Conservation (phyloP, 1,140 invertebrate genomes). For the Heliconius eleuchia region DNA sequence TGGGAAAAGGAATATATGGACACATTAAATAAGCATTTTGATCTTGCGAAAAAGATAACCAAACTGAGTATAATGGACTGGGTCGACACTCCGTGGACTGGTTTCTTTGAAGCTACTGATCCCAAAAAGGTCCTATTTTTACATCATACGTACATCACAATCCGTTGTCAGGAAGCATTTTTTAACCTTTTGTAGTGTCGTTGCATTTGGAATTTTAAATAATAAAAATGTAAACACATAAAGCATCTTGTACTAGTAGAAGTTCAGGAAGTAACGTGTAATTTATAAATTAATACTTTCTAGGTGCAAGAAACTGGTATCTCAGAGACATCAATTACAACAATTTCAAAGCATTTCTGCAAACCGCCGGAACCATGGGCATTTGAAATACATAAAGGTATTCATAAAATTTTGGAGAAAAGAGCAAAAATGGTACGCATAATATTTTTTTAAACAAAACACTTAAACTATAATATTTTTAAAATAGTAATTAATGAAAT, state of each 20-base stretch:
- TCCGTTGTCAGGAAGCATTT: neutral
- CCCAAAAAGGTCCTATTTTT: conserved; percentile 74
- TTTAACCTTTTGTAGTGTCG: neutral
- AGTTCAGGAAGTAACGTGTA: no score
- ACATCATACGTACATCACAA: conserved; percentile 21
- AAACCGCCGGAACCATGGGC: conserved; percentile 83
- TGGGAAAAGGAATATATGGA: conserved; percentile 86
- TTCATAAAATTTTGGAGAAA: conserved; percentile 82
- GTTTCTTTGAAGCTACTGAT: conserved; percentile 85
- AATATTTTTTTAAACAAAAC: neutral
- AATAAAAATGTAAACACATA: no score
- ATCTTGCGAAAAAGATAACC: conserved; percentile 84
- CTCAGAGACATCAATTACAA: conserved; percentile 83
- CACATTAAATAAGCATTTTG: conserved; percentile 89
- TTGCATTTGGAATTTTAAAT: neutral
- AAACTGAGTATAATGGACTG: conserved; percentile 85
- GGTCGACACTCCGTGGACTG: conserved; percentile 93
- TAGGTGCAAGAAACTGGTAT: conserved; percentile 85
- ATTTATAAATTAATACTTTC: conserved; percentile 11
- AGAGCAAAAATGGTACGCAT: conserved; percentile 85
- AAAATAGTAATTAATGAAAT: no score
- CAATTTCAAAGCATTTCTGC: conserved; percentile 87
- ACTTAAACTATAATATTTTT: no score
- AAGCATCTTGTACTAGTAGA: no score
- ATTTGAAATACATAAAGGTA: conserved; percentile 85